Conservation (phyloP, 1,140 invertebrate species). For the Trachymyrmex cornetzi region DNA sequence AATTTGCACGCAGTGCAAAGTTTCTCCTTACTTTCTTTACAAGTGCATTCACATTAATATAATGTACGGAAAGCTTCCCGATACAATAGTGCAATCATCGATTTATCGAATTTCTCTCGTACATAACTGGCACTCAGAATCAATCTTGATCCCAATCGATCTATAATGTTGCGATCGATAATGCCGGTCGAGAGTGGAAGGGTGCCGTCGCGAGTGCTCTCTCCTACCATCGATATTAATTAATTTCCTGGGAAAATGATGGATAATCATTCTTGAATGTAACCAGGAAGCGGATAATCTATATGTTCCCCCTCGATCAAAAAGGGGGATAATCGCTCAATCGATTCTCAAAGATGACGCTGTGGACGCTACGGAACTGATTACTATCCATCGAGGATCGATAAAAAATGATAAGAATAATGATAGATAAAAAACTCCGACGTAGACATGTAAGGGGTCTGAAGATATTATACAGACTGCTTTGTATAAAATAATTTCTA, state of each 20-base stretch:
- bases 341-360: constrained; percentile 37
- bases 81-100: constrained; percentile 68
- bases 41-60: constrained; percentile 31
- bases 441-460: not conserved
- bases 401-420: constrained; percentile 58
- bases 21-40: constrained; percentile 61
- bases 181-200: constrained; percentile 35
- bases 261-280: constrained; percentile 64
- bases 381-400: constrained; percentile 18
- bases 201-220: not conserved
- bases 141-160: constrained; percentile 59
- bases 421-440: constrained; percentile 47
- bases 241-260: constrained; percentile 68
- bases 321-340: constrained; percentile 69
- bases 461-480: constrained; percentile 19
- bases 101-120: constrained; percentile 64
- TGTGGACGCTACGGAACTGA: constrained; percentile 10
- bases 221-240: constrained; percentile 65
- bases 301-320: not conserved
- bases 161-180: constrained; percentile 37
- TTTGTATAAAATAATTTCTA: not conserved
- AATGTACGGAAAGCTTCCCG: constrained; percentile 44
- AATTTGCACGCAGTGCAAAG: constrained; percentile 11
- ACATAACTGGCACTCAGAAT: constrained; percentile 55
- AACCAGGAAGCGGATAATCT: constrained; percentile 74